Evolutionary conservation across 2,113 vertebrate genomes (phyloP), one percentile per base, ranked within the genome.

Genomic region (Callocephalon fimbriatum): DNA sequence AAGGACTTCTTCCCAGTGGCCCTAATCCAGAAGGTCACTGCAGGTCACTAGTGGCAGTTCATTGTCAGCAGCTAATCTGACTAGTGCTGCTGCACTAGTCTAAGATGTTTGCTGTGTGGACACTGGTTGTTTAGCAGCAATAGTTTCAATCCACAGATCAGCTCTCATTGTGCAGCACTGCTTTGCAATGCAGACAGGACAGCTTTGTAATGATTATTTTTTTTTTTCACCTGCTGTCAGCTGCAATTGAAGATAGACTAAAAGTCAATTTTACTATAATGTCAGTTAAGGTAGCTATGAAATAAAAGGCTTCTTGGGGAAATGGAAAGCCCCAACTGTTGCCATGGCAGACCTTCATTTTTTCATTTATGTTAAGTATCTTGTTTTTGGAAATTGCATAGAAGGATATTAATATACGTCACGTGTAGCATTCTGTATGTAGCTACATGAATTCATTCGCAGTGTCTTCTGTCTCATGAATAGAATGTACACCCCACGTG

Each of bases 181-280:
- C 53, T 47, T 32, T 45, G 45, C 59, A 26, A 12, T 61, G 45
- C 21, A 48, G 50, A 23, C 0, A 0, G 29, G n/a, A 29, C 54
- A 61, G 54, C 35, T 73, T 48, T 8, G 8, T 6, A 20, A 38
- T 38, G 10, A 10, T 35, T 10, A n/a, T n/a, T 29, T 9, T n/a
- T 53, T 67, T 38, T n/a, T 10, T 3, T 14, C 40, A 66, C 7
- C 10, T 4, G 2, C n/a, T 78, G 10, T 71, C 4, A 3, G 11
- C 12, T 76, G 51, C 37, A 83, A 7, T 26, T 66, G 25, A 53
- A 76, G 40, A 47, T 5, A n/a, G 89, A 47, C 27, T 73, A 13
- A 19, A 35, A 53, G n/a, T 66, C 31, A 65, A 1, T 90, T 76
- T 35, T 65, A 22, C 25, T 66, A 2, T 32, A 2, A 3, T 0